A percentile compares a stretch with the other conserved stretches of the same genome.
Conservation (phyloP, 2,888 invertebrate species). For the Perithous albicinctus region DNA sequence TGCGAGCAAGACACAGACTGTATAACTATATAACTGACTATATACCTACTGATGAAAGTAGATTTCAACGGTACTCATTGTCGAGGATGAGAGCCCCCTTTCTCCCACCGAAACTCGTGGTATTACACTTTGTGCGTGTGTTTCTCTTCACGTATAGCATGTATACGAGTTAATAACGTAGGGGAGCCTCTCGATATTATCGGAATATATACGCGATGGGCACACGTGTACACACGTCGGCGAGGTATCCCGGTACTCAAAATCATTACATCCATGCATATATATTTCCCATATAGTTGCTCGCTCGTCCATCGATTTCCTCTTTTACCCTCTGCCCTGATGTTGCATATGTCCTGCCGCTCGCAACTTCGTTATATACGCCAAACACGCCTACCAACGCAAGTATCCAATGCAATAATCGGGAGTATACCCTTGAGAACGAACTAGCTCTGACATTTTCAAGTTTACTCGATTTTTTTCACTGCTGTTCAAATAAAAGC, state of each 20-base stretch:
- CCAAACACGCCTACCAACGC: constrained; percentile 38
- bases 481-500: background rate
- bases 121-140: constrained; percentile 18
- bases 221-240: constrained; percentile 4
- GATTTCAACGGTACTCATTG: constrained; percentile 28
- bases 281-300: constrained; percentile 26
- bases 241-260: constrained; percentile 25
- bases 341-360: background rate
- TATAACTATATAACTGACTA: too few species aligned
- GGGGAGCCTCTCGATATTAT: constrained; percentile 40
- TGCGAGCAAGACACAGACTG: constrained; percentile 7
- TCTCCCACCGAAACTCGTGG: constrained; percentile 6
- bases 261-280: constrained; percentile 58
- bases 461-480: background rate
- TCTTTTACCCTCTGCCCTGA: constrained; percentile 7
- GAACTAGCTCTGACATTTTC: background rate
- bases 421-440: background rate
- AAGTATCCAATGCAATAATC: constrained; percentile 6
- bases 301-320: constrained; percentile 44
- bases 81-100: too few species aligned
- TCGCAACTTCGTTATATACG: constrained; percentile 27
- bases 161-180: constrained; percentile 47
- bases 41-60: background rate
- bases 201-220: constrained; percentile 5
- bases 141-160: constrained; percentile 10